Conservation (phyloP, 1,140 invertebrate genomes). For the Dufourea novaeangliae region DNA sequence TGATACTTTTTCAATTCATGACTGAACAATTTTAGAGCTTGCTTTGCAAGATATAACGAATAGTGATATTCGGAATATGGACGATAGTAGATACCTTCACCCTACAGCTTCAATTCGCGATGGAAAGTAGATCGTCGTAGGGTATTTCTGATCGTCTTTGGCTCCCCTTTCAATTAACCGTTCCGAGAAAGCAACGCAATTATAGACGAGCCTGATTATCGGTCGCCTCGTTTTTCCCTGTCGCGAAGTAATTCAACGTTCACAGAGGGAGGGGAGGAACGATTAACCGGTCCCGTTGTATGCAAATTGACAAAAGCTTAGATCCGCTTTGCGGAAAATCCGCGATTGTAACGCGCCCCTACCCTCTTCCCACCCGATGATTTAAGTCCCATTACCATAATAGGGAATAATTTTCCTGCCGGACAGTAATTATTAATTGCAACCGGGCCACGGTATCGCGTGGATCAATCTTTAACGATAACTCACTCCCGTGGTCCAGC, state of each 20-base stretch:
- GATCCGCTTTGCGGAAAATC: conserved; percentile 42
- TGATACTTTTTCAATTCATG: too few species aligned
- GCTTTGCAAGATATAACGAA: too few species aligned
- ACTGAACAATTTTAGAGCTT: too few species aligned
- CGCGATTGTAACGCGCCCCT: conserved; percentile 4
- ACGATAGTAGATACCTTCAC: too few species aligned
- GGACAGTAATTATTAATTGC: conserved; percentile 50
- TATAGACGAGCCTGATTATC: background rate
- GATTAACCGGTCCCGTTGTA: background rate
- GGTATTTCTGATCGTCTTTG: background rate
- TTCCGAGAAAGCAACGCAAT: background rate
- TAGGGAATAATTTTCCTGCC: conserved; percentile 47
- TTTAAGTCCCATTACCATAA: conserved; percentile 44
- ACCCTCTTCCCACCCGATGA: too few species aligned
- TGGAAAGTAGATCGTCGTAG: background rate
- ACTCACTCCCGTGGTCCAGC: background rate
- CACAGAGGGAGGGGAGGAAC: background rate
- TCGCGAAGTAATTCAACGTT: background rate
- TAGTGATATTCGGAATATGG: too few species aligned
- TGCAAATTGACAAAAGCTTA: conserved; percentile 49
- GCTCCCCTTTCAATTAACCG: background rate
- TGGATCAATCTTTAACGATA: conserved; percentile 6
- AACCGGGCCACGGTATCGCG: background rate
- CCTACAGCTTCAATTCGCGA: background rate
- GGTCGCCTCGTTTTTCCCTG: background rate